These are phyloP conservation scores for Gallinago stenura DNA, from an alignment of 2,797 vertebrate species.

Conservation along the genomic window DNA sequence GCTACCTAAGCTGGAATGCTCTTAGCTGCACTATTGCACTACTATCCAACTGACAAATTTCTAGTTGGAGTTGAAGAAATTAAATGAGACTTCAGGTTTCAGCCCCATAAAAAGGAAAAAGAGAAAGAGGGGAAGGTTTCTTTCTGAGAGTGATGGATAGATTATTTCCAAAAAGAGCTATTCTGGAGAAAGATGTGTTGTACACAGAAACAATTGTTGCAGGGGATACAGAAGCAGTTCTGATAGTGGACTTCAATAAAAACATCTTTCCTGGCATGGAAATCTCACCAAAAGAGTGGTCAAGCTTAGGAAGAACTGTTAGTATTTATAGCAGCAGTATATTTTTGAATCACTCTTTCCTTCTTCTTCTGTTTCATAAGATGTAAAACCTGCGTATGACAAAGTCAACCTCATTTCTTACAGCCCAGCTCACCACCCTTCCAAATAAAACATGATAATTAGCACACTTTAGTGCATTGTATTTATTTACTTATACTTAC, in stretches of 20 bases:
- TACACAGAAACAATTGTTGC: background rate
- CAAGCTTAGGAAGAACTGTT: background rate
- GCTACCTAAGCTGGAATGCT: background rate
- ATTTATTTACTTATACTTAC: background rate
- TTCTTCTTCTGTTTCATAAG: background rate
- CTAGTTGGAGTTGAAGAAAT: background rate
- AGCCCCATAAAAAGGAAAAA: background rate
- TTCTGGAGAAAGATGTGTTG: background rate
- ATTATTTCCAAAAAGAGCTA: background rate
- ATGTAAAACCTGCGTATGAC: background rate
- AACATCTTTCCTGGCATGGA: background rate
- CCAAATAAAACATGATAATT: background rate
- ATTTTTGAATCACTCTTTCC: background rate
- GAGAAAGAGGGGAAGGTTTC: background rate
- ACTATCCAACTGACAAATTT: background rate
- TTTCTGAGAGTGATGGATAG: background rate
- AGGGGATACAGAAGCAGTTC: background rate
- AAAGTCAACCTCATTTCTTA: background rate
- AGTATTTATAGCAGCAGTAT: background rate
- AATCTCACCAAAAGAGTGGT: background rate
- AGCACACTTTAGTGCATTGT: background rate
- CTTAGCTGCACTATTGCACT: background rate
- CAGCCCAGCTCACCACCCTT: background rate
- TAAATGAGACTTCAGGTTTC: background rate
- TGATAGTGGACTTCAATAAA: background rate